A percentile compares a stretch with the other conserved stretches of the same genome.
Conservation (phyloP, 2,888 invertebrate species). For the Craniophora ligustri region DNA sequence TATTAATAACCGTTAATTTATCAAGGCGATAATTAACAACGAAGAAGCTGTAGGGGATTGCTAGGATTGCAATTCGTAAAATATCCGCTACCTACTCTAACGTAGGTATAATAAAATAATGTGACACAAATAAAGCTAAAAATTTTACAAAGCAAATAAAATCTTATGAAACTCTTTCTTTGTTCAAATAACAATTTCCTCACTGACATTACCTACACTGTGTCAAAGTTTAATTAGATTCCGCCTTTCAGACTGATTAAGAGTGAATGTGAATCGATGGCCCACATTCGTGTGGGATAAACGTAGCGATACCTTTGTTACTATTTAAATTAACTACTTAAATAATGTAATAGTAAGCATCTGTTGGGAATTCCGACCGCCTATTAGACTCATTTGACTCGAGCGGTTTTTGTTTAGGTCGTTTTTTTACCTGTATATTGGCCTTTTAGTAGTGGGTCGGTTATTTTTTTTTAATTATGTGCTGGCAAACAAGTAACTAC, state of each 20-base stretch:
- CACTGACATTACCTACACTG: slow-evolving; percentile 31
- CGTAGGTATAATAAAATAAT: no score
- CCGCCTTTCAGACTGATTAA: slow-evolving; percentile 53
- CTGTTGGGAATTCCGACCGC: background rate
- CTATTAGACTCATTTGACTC: slow-evolving; percentile 7
- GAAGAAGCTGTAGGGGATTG: no score
- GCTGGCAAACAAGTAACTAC: no score
- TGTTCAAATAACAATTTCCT: background rate
- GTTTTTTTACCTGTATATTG: no score
- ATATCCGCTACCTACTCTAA: no score
- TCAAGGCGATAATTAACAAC: no score
- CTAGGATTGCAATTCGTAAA: no score
- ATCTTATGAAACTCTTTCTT: background rate
- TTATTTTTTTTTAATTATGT: no score
- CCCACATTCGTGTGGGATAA: slow-evolving; percentile 44
- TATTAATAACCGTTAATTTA: no score
- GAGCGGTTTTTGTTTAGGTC: background rate
- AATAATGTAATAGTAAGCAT: slow-evolving; percentile 2
- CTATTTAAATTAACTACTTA: slow-evolving; percentile 41
- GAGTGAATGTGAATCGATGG: slow-evolving; percentile 50
- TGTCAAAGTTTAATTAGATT: slow-evolving; percentile 49
- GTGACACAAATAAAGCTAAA: background rate
- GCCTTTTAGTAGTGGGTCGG: no score
- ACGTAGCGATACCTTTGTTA: slow-evolving; percentile 34
- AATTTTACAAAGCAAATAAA: background rate